phyloP scores from a whole-genome alignment of 2,888 invertebrate species.

The Drosophila neotestacea region DNA sequence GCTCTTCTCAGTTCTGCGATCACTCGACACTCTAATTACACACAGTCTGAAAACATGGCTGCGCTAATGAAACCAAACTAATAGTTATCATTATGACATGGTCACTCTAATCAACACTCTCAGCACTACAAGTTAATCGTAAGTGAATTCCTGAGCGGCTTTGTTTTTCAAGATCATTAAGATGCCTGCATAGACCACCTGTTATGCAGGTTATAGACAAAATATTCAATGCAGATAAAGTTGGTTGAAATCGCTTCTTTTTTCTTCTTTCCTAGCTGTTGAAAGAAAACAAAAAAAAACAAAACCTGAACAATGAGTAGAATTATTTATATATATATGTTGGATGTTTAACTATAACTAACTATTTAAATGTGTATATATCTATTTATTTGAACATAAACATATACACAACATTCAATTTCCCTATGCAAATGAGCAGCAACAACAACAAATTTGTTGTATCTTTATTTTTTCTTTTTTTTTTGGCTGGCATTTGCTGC shows the following conservation, averaged over 20 bases:
- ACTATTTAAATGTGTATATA: neutral
- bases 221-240: conserved; percentile 31
- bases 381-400: conserved; percentile 19
- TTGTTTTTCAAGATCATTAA: conserved; percentile 18
- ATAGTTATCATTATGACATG: conserved; percentile 1
- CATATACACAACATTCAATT: conserved; percentile 68
- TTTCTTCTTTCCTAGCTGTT: conserved; percentile 3
- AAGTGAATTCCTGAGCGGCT: conserved; percentile 13
- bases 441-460: conserved; percentile 44
- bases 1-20: neutral
- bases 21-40: conserved; percentile 15
- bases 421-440: conserved; percentile 73
- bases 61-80: neutral
- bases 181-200: conserved; percentile 43
- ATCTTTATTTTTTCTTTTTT: conserved; percentile 30
- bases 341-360: conserved; percentile 2
- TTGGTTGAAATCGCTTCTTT: neutral
- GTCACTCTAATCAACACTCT: conserved; percentile 20
- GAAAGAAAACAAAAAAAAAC: neutral
- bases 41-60: neutral
- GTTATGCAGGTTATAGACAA: conserved; percentile 46
- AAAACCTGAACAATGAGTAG: conserved; percentile 36
- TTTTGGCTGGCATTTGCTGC: conserved; percentile 53
- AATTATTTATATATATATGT: conserved; percentile 18
- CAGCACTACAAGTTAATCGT: neutral